These are phyloP conservation scores for Medauroidea extradentata DNA, from an alignment of 1,140 invertebrate species.

Conservation along the genomic window DNA sequence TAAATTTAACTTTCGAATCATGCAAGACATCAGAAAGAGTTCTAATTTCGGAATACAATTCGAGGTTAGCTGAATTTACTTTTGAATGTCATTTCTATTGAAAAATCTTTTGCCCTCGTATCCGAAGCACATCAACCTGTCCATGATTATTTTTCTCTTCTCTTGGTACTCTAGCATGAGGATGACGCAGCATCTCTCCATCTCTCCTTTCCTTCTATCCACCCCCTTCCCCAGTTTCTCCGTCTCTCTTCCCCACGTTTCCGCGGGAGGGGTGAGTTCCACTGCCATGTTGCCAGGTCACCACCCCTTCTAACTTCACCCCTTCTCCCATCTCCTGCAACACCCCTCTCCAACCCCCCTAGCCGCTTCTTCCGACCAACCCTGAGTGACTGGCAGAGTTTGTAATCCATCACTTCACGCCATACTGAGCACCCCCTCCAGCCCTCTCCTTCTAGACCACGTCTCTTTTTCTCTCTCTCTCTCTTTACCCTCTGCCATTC, in stretches of 20 bases:
- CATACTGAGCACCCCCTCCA: not conserved
- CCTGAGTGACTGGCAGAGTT: conserved; percentile 2
- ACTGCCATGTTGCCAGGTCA: too few relatives aligned
- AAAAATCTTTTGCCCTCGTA: too few relatives aligned
- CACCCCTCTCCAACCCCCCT: not conserved
- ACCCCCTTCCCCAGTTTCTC: not conserved
- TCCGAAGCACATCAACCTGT: too few relatives aligned
- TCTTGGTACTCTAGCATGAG: too few relatives aligned
- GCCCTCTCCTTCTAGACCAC: not conserved
- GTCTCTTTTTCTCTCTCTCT: not conserved
- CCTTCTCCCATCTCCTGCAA: not conserved
- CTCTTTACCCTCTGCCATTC: conserved; percentile 11
- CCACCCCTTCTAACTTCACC: conserved; percentile 5
- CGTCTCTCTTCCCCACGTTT: not conserved
- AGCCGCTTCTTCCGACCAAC: not conserved
- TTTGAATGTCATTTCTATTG: too few relatives aligned
- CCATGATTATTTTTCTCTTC: too few relatives aligned
- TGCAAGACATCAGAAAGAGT: too few relatives aligned
- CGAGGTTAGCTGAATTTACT: too few relatives aligned
- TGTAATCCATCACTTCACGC: conserved; percentile 8
- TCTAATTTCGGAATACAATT: too few relatives aligned
- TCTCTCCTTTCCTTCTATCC: not conserved
- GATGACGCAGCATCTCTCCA: not conserved
- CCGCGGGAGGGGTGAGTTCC: too few relatives aligned
- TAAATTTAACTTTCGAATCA: too few relatives aligned